Evolutionary conservation across 2,113 vertebrate species (phyloP), one percentile per base, ranked within the genome.

Genomic region (Pelodiscus sinensis): DNA sequence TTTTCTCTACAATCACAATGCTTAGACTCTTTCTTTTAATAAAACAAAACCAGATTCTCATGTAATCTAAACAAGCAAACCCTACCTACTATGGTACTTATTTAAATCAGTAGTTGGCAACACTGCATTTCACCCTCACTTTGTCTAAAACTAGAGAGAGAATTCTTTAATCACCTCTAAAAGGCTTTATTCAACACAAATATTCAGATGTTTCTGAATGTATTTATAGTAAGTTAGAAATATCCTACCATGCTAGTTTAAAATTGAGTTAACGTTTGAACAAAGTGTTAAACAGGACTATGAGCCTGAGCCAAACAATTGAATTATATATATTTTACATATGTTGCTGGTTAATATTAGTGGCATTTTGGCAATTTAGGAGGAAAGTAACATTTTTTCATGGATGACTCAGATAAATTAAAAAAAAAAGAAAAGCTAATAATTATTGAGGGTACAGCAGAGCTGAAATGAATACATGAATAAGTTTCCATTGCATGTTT

Each of bases 281-380:
- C 84, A 11, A 83, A 90, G 84, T 84, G 50, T 18, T 52, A 62
- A 92, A 57, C 16, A 35, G 78, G 88, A 84, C 44, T 44, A 22
- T 60, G 8, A 51, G 31, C 73, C 35, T 38, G 14, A 81, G 79
- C 38, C 24, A 77, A 50, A 58, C 79, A 82, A 90, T 38, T 56
- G 75, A 31, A 56, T 83, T 78, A 62, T 21, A 9, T 90, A n/a
- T n/a, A n/a, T n/a, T n/a, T n/a, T n/a, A 90, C 60, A 94, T 52
- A 84, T 84, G 83, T 81, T 95, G 95, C 93, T 96, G 75, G 90
- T 87, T 93, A 83, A 62, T 84, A 60, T 24, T 68, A 60, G 56
- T 14, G 68, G n/a, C 24, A 27, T 19, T 44, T 44, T 35, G 56
- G 38, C 24, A 75, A 62, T 58, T 85, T 91, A 14, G 2, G 44